Evolutionary conservation across 2,888 invertebrate species (phyloP).

Genomic region (Tachina grossa): DNA sequence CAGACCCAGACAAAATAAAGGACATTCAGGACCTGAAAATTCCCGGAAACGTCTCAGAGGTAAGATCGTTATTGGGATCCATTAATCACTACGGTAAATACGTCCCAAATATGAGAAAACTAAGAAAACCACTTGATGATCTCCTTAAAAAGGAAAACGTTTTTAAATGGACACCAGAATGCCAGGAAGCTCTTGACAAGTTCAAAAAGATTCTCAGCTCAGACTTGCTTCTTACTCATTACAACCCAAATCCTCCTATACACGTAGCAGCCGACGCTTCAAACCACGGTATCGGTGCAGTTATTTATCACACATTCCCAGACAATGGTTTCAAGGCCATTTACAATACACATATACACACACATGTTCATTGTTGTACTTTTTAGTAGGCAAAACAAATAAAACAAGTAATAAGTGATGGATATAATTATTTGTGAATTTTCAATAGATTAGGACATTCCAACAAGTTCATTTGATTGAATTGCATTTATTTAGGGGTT

Average conservation of each 20-base stretch:
- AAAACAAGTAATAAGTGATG: too few relatives aligned
- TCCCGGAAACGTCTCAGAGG: constrained; percentile 50
- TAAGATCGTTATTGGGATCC: constrained; percentile 60
- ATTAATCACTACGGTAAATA: constrained; percentile 66
- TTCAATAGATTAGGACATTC: too few relatives aligned
- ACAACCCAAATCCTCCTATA: constrained; percentile 34
- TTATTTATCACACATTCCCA: constrained; percentile 59
- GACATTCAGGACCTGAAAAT: constrained; percentile 38
- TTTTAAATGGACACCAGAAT: constrained; percentile 56
- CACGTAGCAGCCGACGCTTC: constrained; percentile 63
- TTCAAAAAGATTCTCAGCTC: constrained; percentile 59
- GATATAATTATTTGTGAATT: too few relatives aligned
- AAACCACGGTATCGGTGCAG: constrained; percentile 53
- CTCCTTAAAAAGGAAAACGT: constrained; percentile 41
- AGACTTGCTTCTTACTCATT: constrained; percentile 36
- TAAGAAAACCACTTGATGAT: constrained; percentile 50
- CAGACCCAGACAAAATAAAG: constrained; percentile 40
- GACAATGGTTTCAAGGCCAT: constrained; percentile 62
- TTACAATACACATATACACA: constrained; percentile 49
- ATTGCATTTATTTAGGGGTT: too few relatives aligned
- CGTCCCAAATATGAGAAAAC: constrained; percentile 41
- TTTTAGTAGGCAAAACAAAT: too few relatives aligned
- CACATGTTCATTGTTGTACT: too few relatives aligned
- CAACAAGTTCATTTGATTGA: too few relatives aligned
- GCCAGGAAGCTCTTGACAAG: constrained; percentile 47